These are phyloP conservation scores for Eupithecia pulchellata DNA, from an alignment of 2,888 invertebrate genomes.

Conservation along the genomic window DNA sequence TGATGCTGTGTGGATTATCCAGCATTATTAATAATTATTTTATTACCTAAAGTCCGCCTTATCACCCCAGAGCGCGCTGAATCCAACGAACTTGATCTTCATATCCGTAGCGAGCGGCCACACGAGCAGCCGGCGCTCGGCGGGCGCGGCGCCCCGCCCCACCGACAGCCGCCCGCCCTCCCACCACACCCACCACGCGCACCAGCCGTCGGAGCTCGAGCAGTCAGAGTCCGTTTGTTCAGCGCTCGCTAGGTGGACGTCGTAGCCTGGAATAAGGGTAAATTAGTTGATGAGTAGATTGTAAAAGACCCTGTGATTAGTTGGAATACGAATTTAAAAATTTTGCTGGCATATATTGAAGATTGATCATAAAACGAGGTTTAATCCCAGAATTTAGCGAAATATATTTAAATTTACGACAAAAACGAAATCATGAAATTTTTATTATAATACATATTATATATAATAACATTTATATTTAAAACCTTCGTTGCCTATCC, in stretches of 20 bases:
- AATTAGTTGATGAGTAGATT: not conserved
- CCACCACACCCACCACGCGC: conserved; percentile 89
- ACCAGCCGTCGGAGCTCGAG: conserved; percentile 77
- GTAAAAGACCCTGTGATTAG: not conserved
- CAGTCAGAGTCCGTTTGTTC: conserved; percentile 86
- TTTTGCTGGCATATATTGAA: not conserved
- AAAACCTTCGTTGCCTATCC: too few relatives aligned
- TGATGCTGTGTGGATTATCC: too few relatives aligned
- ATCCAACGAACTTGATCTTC: conserved; percentile 87
- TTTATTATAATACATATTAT: too few relatives aligned
- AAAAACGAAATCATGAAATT: too few relatives aligned
- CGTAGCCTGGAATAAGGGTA: conserved; percentile 80
- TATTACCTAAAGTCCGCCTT: conserved; percentile 78
- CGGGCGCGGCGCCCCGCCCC: conserved; percentile 84
- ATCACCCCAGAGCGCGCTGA: conserved; percentile 87
- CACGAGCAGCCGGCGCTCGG: conserved; percentile 84
- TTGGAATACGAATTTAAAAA: not conserved
- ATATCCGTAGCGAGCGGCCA: conserved; percentile 87
- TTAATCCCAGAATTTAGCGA: not conserved
- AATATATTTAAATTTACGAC: too few relatives aligned
- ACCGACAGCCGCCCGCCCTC: conserved; percentile 85
- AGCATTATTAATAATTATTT: too few relatives aligned
- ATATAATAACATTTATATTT: too few relatives aligned
- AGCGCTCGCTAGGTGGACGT: conserved; percentile 86
- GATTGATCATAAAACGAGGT: not conserved